phyloP scores from a whole-genome alignment of 2,888 invertebrate species.

The Tipula helvola region DNA sequence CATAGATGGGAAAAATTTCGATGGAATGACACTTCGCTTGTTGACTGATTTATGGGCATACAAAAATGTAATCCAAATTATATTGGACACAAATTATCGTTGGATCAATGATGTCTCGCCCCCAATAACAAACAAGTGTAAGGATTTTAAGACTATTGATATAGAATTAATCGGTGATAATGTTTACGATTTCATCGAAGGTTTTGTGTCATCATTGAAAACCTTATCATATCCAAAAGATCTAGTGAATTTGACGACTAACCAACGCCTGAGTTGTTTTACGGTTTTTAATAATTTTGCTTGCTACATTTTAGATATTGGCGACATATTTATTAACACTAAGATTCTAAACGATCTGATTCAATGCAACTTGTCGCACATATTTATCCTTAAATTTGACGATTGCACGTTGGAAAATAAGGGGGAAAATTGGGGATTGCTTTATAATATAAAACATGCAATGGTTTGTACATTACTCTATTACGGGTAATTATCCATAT shows the following conservation, averaged over 20 bases:
- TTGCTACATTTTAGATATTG: not conserved
- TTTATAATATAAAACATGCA: not conserved
- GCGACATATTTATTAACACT: not conserved
- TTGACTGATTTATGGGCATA: not conserved
- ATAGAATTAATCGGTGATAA: not conserved
- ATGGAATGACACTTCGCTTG: not conserved
- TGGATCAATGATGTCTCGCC: not conserved
- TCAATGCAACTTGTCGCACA: not conserved
- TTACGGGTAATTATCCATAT: too few relatives aligned
- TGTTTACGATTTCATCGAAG: not conserved
- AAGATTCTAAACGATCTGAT: not conserved
- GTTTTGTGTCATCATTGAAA: too few relatives aligned
- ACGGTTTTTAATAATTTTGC: not conserved
- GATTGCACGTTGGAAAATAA: not conserved
- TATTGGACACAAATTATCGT: not conserved
- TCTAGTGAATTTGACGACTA: not conserved
- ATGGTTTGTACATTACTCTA: not conserved
- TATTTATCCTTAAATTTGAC: not conserved
- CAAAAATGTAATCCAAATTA: not conserved
- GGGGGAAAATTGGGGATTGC: not conserved
- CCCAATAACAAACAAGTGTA: not conserved
- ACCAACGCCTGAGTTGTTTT: not conserved
- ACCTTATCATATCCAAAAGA: too few relatives aligned
- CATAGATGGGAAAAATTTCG: not conserved
- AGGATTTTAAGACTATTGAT: not conserved